Evolutionary conservation across 1,140 invertebrate genomes (phyloP).

Genomic region (Rhyacophila brunnea): DNA sequence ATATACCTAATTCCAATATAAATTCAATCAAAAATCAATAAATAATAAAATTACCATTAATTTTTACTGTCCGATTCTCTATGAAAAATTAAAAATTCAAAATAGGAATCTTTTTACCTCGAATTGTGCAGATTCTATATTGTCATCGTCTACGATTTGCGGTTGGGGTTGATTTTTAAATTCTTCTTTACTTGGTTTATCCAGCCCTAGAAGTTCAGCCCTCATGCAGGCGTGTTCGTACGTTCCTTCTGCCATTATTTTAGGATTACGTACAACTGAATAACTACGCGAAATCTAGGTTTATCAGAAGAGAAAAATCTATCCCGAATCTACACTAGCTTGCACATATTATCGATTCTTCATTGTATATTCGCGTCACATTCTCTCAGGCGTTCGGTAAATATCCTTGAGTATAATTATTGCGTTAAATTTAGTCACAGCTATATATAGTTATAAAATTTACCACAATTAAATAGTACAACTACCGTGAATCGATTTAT

Average conservation of each 20-base stretch:
- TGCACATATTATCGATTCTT: too few species aligned
- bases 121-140: slow-evolving; percentile 27
- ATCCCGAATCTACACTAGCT: background rate
- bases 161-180: slow-evolving; percentile 53
- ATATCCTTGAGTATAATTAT: too few species aligned
- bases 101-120: slow-evolving; percentile 20
- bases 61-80: too few species aligned
- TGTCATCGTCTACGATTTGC: slow-evolving; percentile 31
- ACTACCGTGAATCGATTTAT: too few species aligned
- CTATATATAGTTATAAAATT: too few species aligned
- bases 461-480: too few species aligned
- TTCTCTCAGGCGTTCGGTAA: background rate
- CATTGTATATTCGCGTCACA: background rate
- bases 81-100: slow-evolving; percentile 4
- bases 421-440: too few species aligned
- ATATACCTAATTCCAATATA: too few species aligned
- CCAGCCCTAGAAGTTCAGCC: slow-evolving; percentile 69
- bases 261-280: background rate
- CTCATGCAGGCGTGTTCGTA: slow-evolving; percentile 72
- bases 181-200: slow-evolving; percentile 63
- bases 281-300: background rate
- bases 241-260: slow-evolving; percentile 58
- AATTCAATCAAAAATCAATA: too few species aligned
- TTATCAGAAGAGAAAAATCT: background rate
- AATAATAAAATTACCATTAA: too few species aligned